Conservation (phyloP, 2,797 vertebrate species). For the Gymnodraco acuticeps region DNA sequence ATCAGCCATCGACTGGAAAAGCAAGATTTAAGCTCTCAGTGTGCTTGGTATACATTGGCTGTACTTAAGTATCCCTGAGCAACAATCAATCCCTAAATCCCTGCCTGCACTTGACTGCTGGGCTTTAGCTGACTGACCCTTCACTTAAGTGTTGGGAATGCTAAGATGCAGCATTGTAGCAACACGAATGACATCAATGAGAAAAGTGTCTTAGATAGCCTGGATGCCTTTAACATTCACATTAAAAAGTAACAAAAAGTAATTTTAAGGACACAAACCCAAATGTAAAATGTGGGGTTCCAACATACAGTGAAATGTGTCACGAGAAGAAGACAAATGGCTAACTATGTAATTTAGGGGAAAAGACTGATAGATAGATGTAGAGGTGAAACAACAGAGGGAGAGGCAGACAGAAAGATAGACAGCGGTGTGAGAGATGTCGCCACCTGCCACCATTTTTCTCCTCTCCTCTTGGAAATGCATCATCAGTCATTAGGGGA, state of each 20-base stretch:
- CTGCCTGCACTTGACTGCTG: background rate
- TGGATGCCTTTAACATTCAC: background rate
- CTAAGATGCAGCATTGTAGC: constrained; percentile 4
- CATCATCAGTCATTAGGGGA: constrained; percentile 81
- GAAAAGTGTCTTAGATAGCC: background rate
- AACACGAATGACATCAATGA: background rate
- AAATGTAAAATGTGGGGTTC: background rate
- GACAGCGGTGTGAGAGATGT: constrained; percentile 76
- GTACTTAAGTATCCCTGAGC: constrained; percentile 30
- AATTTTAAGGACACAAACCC: background rate
- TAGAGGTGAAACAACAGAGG: constrained; percentile 67
- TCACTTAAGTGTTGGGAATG: constrained; percentile 8
- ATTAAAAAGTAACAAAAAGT: background rate
- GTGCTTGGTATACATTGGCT: constrained; percentile 24
- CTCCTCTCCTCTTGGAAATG: constrained; percentile 77
- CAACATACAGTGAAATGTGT: constrained; percentile 17
- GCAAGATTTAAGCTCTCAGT: constrained; percentile 28
- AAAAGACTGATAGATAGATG: constrained; percentile 57
- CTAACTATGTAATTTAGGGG: constrained; percentile 53
- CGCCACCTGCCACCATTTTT: constrained; percentile 80
- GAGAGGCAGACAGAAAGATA: constrained; percentile 65
- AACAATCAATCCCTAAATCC: constrained; percentile 41
- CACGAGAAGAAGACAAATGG: background rate
- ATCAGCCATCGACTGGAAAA: constrained; percentile 33
- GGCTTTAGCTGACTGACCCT: constrained; percentile 24